Evolutionary conservation across 2,888 invertebrate species (phyloP), one percentile per base, ranked within the genome.

Genomic region (Callinectes sapidus): DNA sequence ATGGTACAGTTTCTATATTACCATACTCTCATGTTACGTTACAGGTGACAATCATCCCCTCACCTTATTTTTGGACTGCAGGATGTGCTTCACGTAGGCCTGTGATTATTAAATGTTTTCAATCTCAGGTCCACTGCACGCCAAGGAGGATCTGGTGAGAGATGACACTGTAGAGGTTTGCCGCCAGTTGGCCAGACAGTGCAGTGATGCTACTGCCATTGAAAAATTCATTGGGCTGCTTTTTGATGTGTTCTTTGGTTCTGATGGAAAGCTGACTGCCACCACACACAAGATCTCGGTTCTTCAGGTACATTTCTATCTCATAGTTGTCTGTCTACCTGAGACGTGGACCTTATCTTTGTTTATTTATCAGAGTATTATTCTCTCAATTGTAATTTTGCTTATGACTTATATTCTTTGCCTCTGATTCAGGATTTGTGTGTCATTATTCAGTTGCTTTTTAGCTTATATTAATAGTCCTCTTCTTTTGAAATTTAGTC

Each of bases 201-300:
- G 98, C 95, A 97, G 97, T 35, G 97, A 97, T 95, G 95, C 96
- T 0, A 96, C 96, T 32, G 97, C 97, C 0, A 96, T 98, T 55
- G 97, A 97, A 95, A 96, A 96, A 92, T 95, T 98, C 94, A 96
- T 98, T 0, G 96, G 97, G 89, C 95, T 96, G 95, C 95, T 96
- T 90, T 98, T 99, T 96, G 97, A 97, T 6, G 97, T 98, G 77
- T 97, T 98, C 95, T 97, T 98, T 96, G 99, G 99, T 23, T 97
- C 98, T 10, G 97, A 98, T 95, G 99, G 99, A 14, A 99, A 99
- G 96, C 96, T 99, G 90, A 98, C 98, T 18, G 97, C 98, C 90
- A 97, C 97, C 66, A 98, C 98, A 95, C 98, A 98, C 95, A 98
- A 99, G 96, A 97, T 98, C 39, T 97, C 98, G 93, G 97, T 99